Percentiles rank a stretch among this genome's conserved stretches.
These are phyloP conservation scores for Alosa sapidissima DNA, from an alignment of 2,797 vertebrate genomes.

Conservation along the genomic window DNA sequence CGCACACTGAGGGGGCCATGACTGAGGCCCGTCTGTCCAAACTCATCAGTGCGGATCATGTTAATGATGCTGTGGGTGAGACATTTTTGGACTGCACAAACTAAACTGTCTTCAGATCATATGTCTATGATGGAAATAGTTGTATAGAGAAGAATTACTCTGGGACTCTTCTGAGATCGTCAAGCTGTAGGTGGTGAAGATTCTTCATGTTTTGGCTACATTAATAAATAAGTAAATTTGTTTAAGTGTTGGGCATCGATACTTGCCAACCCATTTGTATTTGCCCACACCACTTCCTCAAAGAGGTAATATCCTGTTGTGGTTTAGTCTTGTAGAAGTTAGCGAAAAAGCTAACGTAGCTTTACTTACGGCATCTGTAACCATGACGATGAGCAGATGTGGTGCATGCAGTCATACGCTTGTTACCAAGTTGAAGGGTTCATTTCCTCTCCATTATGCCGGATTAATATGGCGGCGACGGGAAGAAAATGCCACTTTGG, in stretches of 20 bases:
- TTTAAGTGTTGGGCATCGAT: not conserved
- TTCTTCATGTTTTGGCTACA: not conserved
- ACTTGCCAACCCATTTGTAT: not conserved
- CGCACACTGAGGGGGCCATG: not conserved
- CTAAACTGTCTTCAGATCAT: not conserved
- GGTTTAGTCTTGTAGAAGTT: not conserved
- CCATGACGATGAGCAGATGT: not conserved
- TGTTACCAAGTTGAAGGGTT: not conserved
- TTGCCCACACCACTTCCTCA: not conserved
- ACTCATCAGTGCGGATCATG: not conserved
- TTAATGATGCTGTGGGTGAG: not conserved
- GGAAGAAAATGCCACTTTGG: constrained; percentile 18
- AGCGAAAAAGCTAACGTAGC: not conserved
- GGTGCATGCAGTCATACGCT: not conserved
- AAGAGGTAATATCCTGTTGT: not conserved
- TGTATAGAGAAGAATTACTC: not conserved
- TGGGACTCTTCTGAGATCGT: not conserved
- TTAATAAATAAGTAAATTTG: not conserved
- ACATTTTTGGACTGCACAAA: not conserved
- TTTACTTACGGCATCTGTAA: not conserved
- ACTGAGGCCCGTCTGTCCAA: not conserved
- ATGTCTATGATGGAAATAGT: not conserved
- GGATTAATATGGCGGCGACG: not conserved
- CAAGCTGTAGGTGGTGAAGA: not conserved
- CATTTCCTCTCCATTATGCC: constrained; percentile 15